Evolutionary conservation across 1,140 invertebrate species (phyloP), one percentile per base, ranked within the genome.

Genomic region (Drosophila mayri): DNA sequence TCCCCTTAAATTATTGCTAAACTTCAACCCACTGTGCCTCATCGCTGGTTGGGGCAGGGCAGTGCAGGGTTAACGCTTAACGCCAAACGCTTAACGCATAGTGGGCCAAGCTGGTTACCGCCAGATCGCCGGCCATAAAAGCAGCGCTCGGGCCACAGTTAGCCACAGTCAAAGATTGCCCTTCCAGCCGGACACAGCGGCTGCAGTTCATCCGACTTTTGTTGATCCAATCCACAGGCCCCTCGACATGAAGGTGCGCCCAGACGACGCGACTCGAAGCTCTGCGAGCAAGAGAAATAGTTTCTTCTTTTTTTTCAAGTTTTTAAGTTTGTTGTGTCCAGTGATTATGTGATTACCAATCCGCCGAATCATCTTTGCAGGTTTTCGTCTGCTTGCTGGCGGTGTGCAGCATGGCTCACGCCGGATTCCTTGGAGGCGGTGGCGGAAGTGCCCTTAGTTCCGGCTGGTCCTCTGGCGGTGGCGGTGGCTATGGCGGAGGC

Each of bases 381-480:
- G 78, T 91, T 70, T 91, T 91, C 65, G 88, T 91, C 73, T 91
- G 88, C 63, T 75, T 91, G 71, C 81, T 91, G 37, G 88, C 88
- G 54, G 76, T 76, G 37, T 91, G 88, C 81, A 86, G 88, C 41
- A 58, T 88, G 71, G 81, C 88, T 55, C 84, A 88, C 20, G 88
- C 83, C 8, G 88, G 88, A 37, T 91, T 91, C 81, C 76, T 91
- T 40, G 79, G 79, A 41, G 60, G 75, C 25, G 58, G 46, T 2
- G 62, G 66, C 18, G 63, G 66, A 20, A 61, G 76, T 30, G 74
- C 77, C 38, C 49, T 78, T 41, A 85, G 82, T 49, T 80, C 79
- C 10, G 64, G 68, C 32, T 77, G 81, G 57, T 77, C 74, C 20
- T 80, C 71, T 0, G 71, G 79, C 44, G 81, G 76, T 12, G 35